Evolutionary conservation across 2,113 vertebrate genomes (phyloP), one percentile per base, ranked within the genome.

Genomic region (Sinocyclocheilus anshuiensis): DNA sequence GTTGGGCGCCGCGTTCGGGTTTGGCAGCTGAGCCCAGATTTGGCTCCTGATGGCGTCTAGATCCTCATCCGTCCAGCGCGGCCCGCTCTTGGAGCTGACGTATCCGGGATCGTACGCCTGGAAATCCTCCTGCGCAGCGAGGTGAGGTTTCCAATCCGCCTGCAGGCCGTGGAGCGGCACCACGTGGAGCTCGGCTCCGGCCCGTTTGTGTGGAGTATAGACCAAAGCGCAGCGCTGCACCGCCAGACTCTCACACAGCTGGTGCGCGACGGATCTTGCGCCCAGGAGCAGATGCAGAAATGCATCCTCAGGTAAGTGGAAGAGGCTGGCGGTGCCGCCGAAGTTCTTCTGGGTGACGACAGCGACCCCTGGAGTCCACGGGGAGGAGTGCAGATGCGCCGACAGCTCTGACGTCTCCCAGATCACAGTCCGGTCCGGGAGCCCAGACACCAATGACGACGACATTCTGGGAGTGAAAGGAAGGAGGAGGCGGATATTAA

Each of bases 311-410:
- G 87, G 87, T 81, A 95, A 76, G n/a, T 92, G 89, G 88, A 95
- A 95, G 78, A 96, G 84, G 86, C 93, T 92, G 57, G 84, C 88
- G 0, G 63, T 42, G 1, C 69, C 18, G 20, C 87, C 65, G 0
- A 84, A 78, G 6, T 36, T 4, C 57, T 87, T 87, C 67, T 85
- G 55, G 81, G 94, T 93, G 86, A 95, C 82, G 20, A 94, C 86
- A 1, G 93, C 92, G 6, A 91, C 92, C 15, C 94, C 94, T 0
- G 94, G 93, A 16, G 93, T 95, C 93, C 95, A 96, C 1, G 95
- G 94, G 8, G 79, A 88, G 3, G 93, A 90, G 59, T 95, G 89
- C 0, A 96, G 92, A 87, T 93, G 93, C 8, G 94, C 94, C 53
- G 94, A 89, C 3, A 95, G 89, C 1, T 92, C 90, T 26, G 90